Evolutionary conservation across 2,113 vertebrate species (phyloP), one percentile per base, ranked within the genome.

Genomic region (Clinocottus analis): DNA sequence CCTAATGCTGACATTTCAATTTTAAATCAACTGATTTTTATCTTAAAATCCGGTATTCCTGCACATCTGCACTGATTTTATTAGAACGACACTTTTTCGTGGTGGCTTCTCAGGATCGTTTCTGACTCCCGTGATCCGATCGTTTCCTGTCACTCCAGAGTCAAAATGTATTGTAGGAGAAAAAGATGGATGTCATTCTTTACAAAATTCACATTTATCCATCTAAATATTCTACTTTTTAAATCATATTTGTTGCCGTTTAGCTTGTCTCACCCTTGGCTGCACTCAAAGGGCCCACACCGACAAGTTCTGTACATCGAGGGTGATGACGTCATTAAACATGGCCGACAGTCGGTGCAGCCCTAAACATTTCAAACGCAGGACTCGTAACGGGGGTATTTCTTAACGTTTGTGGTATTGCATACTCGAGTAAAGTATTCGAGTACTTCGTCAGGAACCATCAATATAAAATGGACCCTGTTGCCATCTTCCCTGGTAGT

Each of bases 401-500:
- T 37, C n/a, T 79, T 63, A 37, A n/a, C 41, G 37, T 25, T 39
- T 31, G 31, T 53, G 21, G 47, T 67, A 39, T 49, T 27, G 5
- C 19, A 41, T 29, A 31, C 49, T 45, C 10, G 43, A n/a, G 53
- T 45, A 10, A 63, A 67, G 33, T 61, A n/a, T 31, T 35, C 1
- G 17, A 70, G 49, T 73, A 31, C 10, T 56, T 53, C n/a, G 11
- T 64, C 25, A 17, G 31, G 33, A 67, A 70, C 41, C 27, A n/a
- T 45, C 27, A 72, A 37, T 58, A 53, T 23, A 49, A 60, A 70
- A 16, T 29, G 72, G 39, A 65, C 31, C 51, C 29, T 37, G 25
- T 2, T 3, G 7, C 37, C 41, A 5, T 19, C 5, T 4, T 31
- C 7, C 56, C 33, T 69, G 67, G 49, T 58, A 6, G 35, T 10